Evolutionary conservation across 2,888 invertebrate species (phyloP), one percentile per base, ranked within the genome.

Genomic region (Drosophila nr. fundita): DNA sequence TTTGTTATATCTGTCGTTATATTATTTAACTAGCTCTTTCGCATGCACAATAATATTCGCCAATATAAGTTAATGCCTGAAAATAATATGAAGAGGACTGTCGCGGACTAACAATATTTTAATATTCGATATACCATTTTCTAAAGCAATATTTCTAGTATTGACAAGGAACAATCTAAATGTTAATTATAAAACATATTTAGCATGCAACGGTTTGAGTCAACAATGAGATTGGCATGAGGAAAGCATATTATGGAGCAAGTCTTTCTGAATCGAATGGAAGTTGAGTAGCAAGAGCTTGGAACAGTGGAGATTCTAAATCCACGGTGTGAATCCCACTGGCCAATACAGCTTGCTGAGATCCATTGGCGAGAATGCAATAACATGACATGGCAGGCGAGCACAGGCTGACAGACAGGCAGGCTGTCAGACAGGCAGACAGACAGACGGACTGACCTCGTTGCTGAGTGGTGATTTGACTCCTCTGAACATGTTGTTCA

Each of bases 401-500:
- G 38, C 30, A 21, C 40, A 32, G 34, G 24, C 38, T 42, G 53
- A 24, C 30, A 13, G 45, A 52, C 65, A 42, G 64, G 11, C 58
- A 18, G 42, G 54, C 45, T 55, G 62, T 54, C 49, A 45, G 59
- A 42, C 68, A 64, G 62, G 49, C 34, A 59, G 59, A 52, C 53
- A 42, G 64, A 45, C 68, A 64, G 65, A 55, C 64, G 60, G 81
- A 94, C 95, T 94, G 93, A 95, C 96, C 96, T 96, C 95, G 95
- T 94, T 96, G 96, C 93, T 96, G 96, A 81, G 93, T 92, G 94
- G 96, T 96, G 94, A 96, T 95, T 94, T 97, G 96, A 92, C 96
- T 94, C 88, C 96, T 96, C 75, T 92, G 91, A 94, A 96, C 95
- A 93, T 96, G 96, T 94, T 96, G 96, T 94, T 97, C 96, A 87